Evolutionary conservation across 2,888 invertebrate species (phyloP).

Genomic region (Odontocolon sp.): DNA sequence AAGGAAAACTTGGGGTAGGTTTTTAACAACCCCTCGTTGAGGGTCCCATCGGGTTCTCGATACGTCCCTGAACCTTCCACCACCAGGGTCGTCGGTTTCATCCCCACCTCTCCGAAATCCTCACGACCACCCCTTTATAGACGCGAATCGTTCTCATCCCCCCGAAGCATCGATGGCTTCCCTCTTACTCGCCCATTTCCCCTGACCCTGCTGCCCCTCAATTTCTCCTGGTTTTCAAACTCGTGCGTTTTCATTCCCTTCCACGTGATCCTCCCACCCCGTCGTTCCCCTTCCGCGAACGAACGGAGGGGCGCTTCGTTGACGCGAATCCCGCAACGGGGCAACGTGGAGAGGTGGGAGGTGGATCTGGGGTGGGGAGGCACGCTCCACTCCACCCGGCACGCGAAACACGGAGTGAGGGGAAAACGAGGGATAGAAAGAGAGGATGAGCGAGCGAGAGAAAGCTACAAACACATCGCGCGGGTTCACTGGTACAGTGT

Average conservation of each 20-base stretch:
- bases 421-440: constrained; percentile 52
- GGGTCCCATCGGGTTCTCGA: constrained; percentile 9
- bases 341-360: background rate
- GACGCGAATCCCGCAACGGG: constrained; percentile 5
- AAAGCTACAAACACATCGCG: constrained; percentile 62
- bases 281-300: constrained; percentile 12
- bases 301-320: constrained; percentile 28
- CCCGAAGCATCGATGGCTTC: constrained; percentile 16
- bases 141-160: constrained; percentile 45
- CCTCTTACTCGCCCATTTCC: constrained; percentile 20
- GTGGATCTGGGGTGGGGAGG: constrained; percentile 17
- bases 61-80: constrained; percentile 52
- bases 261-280: constrained; percentile 10
- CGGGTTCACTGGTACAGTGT: constrained; percentile 80
- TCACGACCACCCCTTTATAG: background rate
- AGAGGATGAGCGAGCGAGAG: constrained; percentile 48
- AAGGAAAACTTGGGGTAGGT: constrained; percentile 60
- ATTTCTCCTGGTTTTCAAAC: background rate
- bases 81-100: constrained; percentile 38
- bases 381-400: constrained; percentile 12
- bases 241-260: constrained; percentile 16
- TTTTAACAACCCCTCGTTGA: constrained; percentile 30
- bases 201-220: background rate
- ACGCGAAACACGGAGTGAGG: constrained; percentile 26
- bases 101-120: constrained; percentile 7